Conservation (phyloP, 2,888 invertebrate species). For the Eugnorisma glareosa region DNA sequence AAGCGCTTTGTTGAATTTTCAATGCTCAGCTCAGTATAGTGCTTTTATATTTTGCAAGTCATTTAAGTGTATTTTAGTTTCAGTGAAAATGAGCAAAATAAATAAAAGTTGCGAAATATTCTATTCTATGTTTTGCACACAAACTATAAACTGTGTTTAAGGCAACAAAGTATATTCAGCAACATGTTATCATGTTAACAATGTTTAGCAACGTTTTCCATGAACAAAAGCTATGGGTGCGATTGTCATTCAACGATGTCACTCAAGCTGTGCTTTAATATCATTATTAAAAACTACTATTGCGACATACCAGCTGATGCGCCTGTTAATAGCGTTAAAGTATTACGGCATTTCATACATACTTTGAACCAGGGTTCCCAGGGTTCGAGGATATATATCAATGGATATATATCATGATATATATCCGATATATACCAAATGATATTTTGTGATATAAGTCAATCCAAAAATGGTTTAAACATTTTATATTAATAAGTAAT, state of each 20-base stretch:
- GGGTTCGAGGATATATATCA: too few relatives aligned
- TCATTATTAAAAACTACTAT: neutral
- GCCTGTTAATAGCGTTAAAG: neutral
- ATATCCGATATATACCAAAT: too few relatives aligned
- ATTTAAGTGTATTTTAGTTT: neutral
- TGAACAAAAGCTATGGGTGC: neutral
- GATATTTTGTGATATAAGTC: too few relatives aligned
- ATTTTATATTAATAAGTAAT: too few relatives aligned
- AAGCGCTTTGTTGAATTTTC: neutral
- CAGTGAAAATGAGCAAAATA: neutral
- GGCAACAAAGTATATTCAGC: neutral
- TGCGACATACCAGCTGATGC: constrained; percentile 33
- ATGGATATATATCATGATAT: too few relatives aligned
- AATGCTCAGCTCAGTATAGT: neutral
- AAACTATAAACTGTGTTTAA: neutral
- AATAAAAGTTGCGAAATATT: neutral
- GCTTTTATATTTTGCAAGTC: neutral
- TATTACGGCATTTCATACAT: too few relatives aligned
- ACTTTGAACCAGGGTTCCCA: too few relatives aligned
- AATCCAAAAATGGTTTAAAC: too few relatives aligned
- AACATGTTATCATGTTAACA: neutral
- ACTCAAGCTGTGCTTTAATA: constrained; percentile 20
- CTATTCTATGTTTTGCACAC: neutral
- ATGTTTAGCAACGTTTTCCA: constrained; percentile 2
- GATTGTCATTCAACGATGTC: constrained; percentile 13